Evolutionary conservation across 1,140 invertebrate genomes (phyloP), one percentile per base, ranked within the genome.

Genomic region (Cotesia typhae): DNA sequence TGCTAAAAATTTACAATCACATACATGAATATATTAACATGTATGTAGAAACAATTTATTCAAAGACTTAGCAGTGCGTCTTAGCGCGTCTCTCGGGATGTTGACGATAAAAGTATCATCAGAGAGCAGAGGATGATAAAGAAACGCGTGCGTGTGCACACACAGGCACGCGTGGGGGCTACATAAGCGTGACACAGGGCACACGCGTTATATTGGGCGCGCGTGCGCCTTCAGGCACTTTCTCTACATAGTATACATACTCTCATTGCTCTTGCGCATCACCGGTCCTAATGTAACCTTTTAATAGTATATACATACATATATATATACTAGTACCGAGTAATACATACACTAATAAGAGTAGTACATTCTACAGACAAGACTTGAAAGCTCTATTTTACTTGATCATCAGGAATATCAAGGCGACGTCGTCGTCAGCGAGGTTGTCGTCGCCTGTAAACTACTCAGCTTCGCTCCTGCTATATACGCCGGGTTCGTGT

Each of bases 151-250:
- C 73, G 59, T 59, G 37, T 52, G 71, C 51, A 35, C 71, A 52
- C 70, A 66, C 75, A 67, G 76, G 47, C 67, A 73, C 72, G 64
- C 71, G 36, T 73, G 72, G 20, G 52, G 35, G 66, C 72, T 66
- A 47, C 64, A 61, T 28, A 71, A 72, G 71, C 75, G 71, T 75
- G 76, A 79, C 77, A 75, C 71, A 77, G 67, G 76, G 71, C 76
- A 69, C 70, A 74, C 74, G 77, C 75, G 80, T 77, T 74, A 77
- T 74, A 77, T 77, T 71, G 70, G 70, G 67, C 59, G 63, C 64
- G 73, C 74, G 74, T 73, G 67, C 65, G 65, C 71, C 72, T 75
- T 74, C 71, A 71, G 68, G 74, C 70, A 64, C 63, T 51, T 64
- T 63, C 17, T 37, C 35, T 59, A 35, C 47, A 53, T 38, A 36